A percentile compares a stretch with the other conserved stretches of the same genome.
Conservation (phyloP, 2,888 invertebrate genomes). For the Dolichopus griseipennis region DNA sequence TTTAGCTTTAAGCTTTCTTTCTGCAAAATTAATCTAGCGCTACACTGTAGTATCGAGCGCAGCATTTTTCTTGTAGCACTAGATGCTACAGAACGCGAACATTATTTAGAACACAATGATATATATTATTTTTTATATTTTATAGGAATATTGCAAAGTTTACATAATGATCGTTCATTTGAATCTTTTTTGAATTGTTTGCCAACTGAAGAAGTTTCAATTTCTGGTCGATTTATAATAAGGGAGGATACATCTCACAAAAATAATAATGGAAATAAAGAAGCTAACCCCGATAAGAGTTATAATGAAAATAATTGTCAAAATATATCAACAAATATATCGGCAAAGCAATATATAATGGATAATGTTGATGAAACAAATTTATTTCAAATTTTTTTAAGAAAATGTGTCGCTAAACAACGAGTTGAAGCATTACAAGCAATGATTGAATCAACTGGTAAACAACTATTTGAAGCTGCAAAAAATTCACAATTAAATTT, state of each 20-base stretch:
- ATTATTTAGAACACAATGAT: too few relatives aligned
- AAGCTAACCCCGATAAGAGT: neutral
- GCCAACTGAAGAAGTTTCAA: neutral
- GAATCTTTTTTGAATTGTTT: conserved; percentile 11
- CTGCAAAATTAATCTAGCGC: too few relatives aligned
- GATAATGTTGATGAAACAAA: conserved; percentile 41
- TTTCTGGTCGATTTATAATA: neutral
- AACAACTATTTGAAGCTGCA: conserved; percentile 46
- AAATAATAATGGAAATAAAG: neutral
- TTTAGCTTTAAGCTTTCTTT: too few relatives aligned
- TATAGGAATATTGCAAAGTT: neutral
- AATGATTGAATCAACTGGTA: conserved; percentile 52
- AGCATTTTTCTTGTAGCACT: too few relatives aligned
- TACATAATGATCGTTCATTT: conserved; percentile 8
- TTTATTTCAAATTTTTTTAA: conserved; percentile 38
- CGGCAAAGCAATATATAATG: conserved; percentile 28
- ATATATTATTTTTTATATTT: neutral
- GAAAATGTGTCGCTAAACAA: conserved; percentile 48
- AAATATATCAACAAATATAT: neutral
- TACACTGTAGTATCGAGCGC: too few relatives aligned
- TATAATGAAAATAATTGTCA: conserved; percentile 13
- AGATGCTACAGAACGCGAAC: too few relatives aligned
- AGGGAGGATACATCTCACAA: neutral
- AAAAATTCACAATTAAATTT: conserved; percentile 42
- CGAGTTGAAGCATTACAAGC: conserved; percentile 53